Percentiles rank a stretch among this genome's conserved stretches.
phyloP scores from a whole-genome alignment of 2,888 invertebrate genomes.

The Drosophila quasianomalipes region DNA sequence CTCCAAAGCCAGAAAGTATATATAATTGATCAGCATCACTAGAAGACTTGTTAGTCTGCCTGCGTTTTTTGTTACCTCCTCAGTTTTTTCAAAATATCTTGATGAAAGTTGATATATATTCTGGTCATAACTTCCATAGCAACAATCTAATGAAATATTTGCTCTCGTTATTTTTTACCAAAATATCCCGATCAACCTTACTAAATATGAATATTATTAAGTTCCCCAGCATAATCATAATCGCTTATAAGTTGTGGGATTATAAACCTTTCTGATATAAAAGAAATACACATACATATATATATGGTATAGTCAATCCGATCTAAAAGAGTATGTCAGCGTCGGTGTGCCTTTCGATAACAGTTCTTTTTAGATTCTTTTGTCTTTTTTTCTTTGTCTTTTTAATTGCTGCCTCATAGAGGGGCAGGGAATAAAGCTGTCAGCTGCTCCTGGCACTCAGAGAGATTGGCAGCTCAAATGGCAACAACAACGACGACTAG shows the following conservation, averaged over 20 bases:
- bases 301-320: not conserved
- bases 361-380: conserved; percentile 5
- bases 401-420: conserved; percentile 21
- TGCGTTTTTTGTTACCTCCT: not conserved
- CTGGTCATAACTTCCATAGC: no score
- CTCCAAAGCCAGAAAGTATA: not conserved
- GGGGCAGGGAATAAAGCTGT: not conserved
- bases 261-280: no score
- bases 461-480: conserved; percentile 17
- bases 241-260: not conserved
- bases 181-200: no score
- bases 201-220: no score
- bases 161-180: no score
- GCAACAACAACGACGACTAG: conserved; percentile 9
- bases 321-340: not conserved
- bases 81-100: not conserved
- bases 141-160: no score
- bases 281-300: not conserved
- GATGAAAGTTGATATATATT: not conserved
- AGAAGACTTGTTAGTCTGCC: not conserved
- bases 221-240: no score
- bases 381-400: conserved; percentile 7
- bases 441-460: not conserved
- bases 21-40: not conserved
- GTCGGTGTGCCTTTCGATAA: not conserved